These are phyloP conservation scores for Idaea aversata DNA, from an alignment of 2,888 invertebrate species.

Conservation along the genomic window DNA sequence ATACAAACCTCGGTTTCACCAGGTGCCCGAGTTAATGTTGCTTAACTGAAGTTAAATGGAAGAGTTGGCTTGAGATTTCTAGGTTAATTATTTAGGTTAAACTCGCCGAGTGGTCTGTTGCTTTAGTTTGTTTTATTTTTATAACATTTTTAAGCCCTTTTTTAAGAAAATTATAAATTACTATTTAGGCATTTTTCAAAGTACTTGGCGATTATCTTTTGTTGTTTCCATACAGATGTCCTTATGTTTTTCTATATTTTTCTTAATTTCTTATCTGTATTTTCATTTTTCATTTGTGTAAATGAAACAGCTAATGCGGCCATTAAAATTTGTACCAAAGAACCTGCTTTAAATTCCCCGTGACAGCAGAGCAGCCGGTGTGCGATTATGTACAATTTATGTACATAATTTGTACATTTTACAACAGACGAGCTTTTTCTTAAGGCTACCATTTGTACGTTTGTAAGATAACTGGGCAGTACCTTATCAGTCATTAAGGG, in stretches of 20 bases:
- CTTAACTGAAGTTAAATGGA: neutral
- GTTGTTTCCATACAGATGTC: too few species aligned
- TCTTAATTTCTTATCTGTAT: neutral
- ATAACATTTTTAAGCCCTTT: neutral
- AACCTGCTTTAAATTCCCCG: neutral
- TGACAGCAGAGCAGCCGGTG: slow-evolving; percentile 29
- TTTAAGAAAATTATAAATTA: neutral
- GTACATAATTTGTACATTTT: slow-evolving; percentile 46
- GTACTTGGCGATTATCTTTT: too few species aligned
- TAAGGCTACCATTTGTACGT: neutral
- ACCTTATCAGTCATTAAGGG: neutral
- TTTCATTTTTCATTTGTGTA: neutral
- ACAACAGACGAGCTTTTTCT: slow-evolving; percentile 1
- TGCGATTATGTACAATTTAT: slow-evolving; percentile 50
- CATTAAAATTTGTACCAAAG: neutral
- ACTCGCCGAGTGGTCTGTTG: neutral
- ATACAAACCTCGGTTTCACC: neutral
- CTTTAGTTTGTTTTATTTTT: neutral
- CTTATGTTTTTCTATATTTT: neutral
- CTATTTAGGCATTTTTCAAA: too few species aligned
- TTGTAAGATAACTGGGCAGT: neutral
- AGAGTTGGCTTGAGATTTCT: neutral
- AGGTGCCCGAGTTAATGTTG: neutral
- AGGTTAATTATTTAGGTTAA: slow-evolving; percentile 1
- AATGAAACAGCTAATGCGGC: neutral